Base-by-base conservation (phyloP, 2,797 vertebrate genomes). In the Hyperoplus lanceolatus region DNA sequence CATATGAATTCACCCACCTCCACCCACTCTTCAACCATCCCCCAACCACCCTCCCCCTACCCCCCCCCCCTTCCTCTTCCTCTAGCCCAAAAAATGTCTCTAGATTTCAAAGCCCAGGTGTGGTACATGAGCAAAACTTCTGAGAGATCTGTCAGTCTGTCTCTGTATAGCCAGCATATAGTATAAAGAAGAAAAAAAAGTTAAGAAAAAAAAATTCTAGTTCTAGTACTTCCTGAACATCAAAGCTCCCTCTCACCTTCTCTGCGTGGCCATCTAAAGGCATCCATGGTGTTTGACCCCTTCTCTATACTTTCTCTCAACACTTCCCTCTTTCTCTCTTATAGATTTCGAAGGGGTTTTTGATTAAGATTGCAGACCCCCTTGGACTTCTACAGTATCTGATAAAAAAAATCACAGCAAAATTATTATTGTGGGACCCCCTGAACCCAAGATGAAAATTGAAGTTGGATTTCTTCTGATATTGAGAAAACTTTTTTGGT, bases 201-300 rank as follows among this genome's bases (percentile, higher is more conserved):
- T 29, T 29, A 85, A 57, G 73, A 85, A 76, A 91, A 73, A 87
- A 87, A 89, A 83, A 88, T 81, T 81, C 87, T 91, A 77, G 80
- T 86, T 29, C 90, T 93, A 88, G 90, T 89, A 91, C 91, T 95
- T 94, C 94, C 93, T 95, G 93, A 73, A 94, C 95, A 93, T 96
- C 95, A 96, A 96, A 96, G 94, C 70, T 70, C 73, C 89, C 88
- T 93, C 91, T 93, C 91, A 77, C 81, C 85, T 91, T 68, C 92
- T 88, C 90, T 64, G 87, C 80, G 81, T 87, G 91, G 92, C 92
- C 91, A 93, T 95, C 89, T 91, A 64, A 92, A 90, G 90, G 82
- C 89, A 29, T 94, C 87, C 4, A 61, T 77, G 74, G 75, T 75
- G 84, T 90, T 89, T 86, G 88, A 92, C 89, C 90, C 85, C 68